Evolutionary conservation across 2,888 invertebrate genomes (phyloP), one percentile per base, ranked within the genome.

Genomic region (Caenorhabditis sp.): DNA sequence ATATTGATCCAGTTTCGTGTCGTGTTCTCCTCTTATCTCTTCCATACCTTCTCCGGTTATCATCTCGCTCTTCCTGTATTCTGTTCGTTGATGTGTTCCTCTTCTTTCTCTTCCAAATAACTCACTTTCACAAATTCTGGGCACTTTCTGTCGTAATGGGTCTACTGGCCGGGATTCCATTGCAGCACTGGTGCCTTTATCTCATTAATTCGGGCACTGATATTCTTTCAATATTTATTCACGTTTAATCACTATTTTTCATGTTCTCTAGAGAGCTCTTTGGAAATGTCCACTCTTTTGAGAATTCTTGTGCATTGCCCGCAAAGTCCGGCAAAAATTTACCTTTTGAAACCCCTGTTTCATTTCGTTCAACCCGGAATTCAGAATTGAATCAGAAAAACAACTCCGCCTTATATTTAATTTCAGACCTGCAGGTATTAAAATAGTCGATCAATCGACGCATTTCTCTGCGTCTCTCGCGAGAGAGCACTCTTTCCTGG

Each of bases 141-240:
- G 53, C 32, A 37, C 40, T 60, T 37, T 51, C 65, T 47, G 37
- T 28, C 50, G 50, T 76, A 32, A 67, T 76, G 67, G 76, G 67
- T 67, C 67, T 76, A 53, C 76, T 67, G 76, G 67, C 76, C 67
- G 76, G 67, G 67, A 67, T 67, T 51, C 61, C 40, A 47, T 76
- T 67, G 50, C 65, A 18, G 26, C 24, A 50, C 70, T 26, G 61
- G 61, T 69, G 61, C 50, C n/a, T n/a, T n/a, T n/a, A n/a, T 47
- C 40, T 40, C 40, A 11, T 40, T 51, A 24, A 51, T 24, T 51
- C 51, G 58, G 58, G 58, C 58, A 13, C 13, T n/a, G n/a, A n/a
- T n/a, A n/a, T n/a, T n/a, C n/a, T n/a, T n/a, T 50, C 18, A 18
- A 47, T 3, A 40, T 40, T 40, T 9, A 40, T 9, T 9, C 15